phyloP scores from a whole-genome alignment of 2,113 vertebrate genomes.

The Alethe diademata region DNA sequence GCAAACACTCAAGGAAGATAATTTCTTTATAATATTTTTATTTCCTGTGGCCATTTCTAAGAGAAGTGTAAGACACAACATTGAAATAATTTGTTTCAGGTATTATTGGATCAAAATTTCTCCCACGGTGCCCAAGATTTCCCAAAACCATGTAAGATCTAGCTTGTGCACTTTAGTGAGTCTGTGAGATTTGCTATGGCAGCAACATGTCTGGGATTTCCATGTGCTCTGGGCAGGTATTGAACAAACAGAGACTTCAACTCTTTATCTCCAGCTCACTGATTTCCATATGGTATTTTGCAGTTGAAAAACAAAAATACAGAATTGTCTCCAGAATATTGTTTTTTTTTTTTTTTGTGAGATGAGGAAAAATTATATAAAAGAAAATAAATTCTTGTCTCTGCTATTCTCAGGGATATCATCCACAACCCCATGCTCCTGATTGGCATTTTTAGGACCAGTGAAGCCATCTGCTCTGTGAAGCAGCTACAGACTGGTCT shows the following conservation, averaged over 20 bases:
- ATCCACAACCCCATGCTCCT: neutral
- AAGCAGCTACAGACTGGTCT: neutral
- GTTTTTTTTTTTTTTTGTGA: neutral
- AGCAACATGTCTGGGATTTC: neutral
- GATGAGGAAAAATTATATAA: neutral
- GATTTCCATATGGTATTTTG: neutral
- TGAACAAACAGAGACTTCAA: neutral
- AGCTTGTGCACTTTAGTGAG: neutral
- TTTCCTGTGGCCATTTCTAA: neutral
- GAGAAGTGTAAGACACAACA: neutral
- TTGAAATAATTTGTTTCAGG: neutral
- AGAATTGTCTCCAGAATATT: neutral
- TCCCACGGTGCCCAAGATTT: neutral
- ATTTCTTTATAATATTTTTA: neutral
- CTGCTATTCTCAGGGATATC: neutral
- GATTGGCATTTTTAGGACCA: neutral
- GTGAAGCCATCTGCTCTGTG: neutral
- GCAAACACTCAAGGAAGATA: neutral
- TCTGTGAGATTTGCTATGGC: neutral
- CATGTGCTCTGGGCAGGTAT: rapidly evolving
- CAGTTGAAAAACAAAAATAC: neutral
- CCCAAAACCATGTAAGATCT: neutral
- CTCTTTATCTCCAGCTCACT: neutral
- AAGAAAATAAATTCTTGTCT: neutral
- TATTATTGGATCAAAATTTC: neutral